Evolutionary conservation across 2,113 vertebrate genomes (phyloP).

Genomic region (Otus sunia): DNA sequence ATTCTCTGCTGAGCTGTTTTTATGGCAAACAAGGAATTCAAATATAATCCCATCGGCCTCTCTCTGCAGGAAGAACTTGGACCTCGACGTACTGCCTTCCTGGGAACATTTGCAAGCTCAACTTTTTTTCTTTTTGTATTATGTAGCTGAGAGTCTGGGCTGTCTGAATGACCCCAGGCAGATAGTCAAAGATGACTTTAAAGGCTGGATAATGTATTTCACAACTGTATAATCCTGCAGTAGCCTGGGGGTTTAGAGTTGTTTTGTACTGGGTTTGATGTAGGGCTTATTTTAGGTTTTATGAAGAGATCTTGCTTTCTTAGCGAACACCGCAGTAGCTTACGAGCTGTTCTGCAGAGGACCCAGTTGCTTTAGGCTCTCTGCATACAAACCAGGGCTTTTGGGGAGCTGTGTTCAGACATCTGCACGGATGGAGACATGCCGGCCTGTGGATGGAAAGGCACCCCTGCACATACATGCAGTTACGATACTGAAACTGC

Average conservation of each 20-base stretch:
- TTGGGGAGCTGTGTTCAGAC: not conserved
- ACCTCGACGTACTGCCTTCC: not conserved
- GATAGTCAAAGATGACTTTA: slow-evolving; percentile 57
- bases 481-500: not conserved
- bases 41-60: not conserved
- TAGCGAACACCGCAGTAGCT: not conserved
- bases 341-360: not conserved
- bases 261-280: slow-evolving; percentile 63
- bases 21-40: not conserved
- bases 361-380: not conserved
- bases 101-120: not conserved
- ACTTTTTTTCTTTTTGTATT: not conserved
- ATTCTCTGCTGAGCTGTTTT: not conserved
- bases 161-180: slow-evolving; percentile 51
- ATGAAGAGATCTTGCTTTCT: slow-evolving; percentile 40
- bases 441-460: not conserved
- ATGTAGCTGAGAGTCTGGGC: slow-evolving; percentile 2
- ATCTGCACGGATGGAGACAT: not conserved
- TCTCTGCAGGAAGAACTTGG: not conserved
- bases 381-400: not conserved
- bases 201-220: slow-evolving; percentile 68
- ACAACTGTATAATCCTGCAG: slow-evolving; percentile 57
- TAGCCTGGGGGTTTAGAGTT: slow-evolving; percentile 63
- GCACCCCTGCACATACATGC: not conserved
- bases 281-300: slow-evolving; percentile 58